A percentile compares a stretch with the other conserved stretches of the same genome.
These are phyloP conservation scores for Microtus pennsylvanicus DNA, from an alignment of 2,113 vertebrate species.

Conservation along the genomic window DNA sequence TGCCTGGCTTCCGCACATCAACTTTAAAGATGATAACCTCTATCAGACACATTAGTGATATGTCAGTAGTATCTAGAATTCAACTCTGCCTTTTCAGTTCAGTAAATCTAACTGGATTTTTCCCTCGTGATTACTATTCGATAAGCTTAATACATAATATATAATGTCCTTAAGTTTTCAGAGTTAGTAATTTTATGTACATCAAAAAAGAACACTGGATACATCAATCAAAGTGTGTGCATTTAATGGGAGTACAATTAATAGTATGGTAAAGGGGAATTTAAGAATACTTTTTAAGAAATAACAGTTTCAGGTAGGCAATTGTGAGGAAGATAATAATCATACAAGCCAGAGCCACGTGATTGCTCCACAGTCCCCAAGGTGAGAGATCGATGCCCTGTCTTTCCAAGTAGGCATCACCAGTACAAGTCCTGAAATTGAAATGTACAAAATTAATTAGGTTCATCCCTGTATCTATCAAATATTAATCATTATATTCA, in stretches of 20 bases:
- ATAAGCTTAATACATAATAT: not conserved
- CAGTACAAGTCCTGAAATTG: slow-evolving; percentile 86
- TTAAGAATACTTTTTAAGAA: slow-evolving; percentile 95
- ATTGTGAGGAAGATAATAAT: slow-evolving; percentile 90
- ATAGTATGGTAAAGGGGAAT: not conserved
- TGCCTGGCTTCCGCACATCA: not conserved
- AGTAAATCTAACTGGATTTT: not conserved
- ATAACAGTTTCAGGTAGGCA: slow-evolving; percentile 91
- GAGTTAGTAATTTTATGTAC: not conserved
- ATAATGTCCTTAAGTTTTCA: not conserved
- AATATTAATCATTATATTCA: not conserved
- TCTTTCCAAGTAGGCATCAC: slow-evolving; percentile 85
- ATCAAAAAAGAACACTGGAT: not conserved
- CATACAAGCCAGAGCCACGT: slow-evolving; percentile 91
- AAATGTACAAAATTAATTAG: slow-evolving; percentile 12
- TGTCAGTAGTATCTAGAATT: not conserved
- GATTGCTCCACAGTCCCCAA: slow-evolving; percentile 96
- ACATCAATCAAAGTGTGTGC: not conserved
- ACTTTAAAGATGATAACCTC: slow-evolving; percentile 14
- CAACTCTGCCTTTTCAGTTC: not conserved
- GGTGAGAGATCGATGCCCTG: slow-evolving; percentile 89
- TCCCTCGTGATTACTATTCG: not conserved
- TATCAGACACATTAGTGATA: not conserved
- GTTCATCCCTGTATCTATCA: not conserved
- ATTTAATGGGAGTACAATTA: slow-evolving; percentile 15